Conservation (phyloP, 2,888 invertebrate species). For the Phortica okadai region DNA sequence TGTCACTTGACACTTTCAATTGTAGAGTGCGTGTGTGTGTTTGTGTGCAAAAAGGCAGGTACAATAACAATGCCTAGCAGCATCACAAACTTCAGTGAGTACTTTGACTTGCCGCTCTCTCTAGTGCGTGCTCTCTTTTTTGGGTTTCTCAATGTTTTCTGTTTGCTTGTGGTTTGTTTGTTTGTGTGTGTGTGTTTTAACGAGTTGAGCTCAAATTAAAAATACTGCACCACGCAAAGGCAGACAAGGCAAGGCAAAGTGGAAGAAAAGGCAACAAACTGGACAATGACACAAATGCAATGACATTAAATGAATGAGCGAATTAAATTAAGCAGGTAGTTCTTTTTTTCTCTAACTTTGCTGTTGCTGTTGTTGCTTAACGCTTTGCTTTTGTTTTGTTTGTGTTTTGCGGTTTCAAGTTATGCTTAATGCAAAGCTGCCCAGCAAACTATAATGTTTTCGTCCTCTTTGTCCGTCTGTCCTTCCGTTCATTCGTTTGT, state of each 20-base stretch:
- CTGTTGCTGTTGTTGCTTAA: neutral
- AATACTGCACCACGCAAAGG: constrained; percentile 16
- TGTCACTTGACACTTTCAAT: neutral
- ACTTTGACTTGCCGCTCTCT: no score
- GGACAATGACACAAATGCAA: constrained; percentile 1
- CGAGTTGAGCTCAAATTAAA: constrained; percentile 11
- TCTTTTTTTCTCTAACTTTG: neutral
- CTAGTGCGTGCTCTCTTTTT: no score
- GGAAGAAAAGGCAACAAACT: neutral
- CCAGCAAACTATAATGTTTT: no score
- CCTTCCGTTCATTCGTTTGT: no score
- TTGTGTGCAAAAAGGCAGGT: no score
- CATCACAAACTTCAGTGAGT: no score
- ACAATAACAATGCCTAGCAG: no score
- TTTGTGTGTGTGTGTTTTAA: neutral
- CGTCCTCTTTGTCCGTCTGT: no score
- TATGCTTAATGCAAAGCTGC: no score
- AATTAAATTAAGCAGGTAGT: constrained; percentile 2
- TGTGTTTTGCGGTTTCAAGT: no score
- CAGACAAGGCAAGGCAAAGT: neutral
- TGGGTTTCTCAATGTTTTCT: no score
- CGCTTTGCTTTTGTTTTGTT: no score
- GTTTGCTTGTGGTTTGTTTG: neutral
- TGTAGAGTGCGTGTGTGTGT: neutral
- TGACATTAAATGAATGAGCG: neutral